Evolutionary conservation across 2,113 vertebrate species (phyloP).

Genomic region (Sialia sialis): DNA sequence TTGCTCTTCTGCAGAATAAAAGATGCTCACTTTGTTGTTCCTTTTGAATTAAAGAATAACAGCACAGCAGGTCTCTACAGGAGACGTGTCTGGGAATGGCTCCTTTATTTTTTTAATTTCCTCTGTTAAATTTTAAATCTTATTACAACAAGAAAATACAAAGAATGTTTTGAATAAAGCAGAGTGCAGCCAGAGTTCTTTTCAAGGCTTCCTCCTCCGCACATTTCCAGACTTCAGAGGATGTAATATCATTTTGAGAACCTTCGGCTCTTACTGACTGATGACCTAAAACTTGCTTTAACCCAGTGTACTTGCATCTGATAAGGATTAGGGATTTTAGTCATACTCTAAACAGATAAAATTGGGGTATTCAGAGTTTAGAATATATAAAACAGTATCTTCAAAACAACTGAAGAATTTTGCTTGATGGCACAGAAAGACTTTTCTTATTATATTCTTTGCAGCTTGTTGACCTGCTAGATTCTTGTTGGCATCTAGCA

Average conservation of each 20-base stretch:
- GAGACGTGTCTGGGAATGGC: neutral
- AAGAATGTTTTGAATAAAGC: conserved; percentile 18
- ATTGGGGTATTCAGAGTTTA: neutral
- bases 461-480: neutral
- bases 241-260: neutral
- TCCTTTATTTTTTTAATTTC: conserved; percentile 25
- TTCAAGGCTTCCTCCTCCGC: conserved; percentile 3
- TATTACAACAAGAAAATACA: neutral
- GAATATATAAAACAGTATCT: neutral
- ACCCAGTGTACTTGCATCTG: neutral
- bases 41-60: neutral
- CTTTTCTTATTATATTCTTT: neutral
- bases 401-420: neutral
- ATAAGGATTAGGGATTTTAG: neutral
- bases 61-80: neutral
- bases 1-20: neutral
- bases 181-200: neutral
- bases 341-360: neutral
- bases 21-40: neutral
- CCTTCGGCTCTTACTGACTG: neutral
- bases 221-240: neutral
- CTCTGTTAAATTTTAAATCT: conserved; percentile 28
- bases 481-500: neutral
- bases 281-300: neutral
- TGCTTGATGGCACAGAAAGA: neutral